Base-by-base conservation (phyloP, 2,888 invertebrate species). In the Drosophila paramelanica region DNA sequence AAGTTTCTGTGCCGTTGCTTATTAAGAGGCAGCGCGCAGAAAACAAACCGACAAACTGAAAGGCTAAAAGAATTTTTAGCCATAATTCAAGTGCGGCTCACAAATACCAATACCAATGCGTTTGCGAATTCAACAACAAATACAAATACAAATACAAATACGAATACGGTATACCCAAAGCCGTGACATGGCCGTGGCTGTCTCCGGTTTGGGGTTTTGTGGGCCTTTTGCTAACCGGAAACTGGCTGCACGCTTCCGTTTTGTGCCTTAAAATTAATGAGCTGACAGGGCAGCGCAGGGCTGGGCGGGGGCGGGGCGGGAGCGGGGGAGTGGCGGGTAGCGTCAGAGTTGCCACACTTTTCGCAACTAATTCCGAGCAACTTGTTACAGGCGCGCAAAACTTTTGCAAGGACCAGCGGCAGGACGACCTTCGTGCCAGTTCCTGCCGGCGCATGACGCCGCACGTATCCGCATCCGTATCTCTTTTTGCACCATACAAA, bases 221-320 rank as follows among this genome's bases (percentile, higher is more conserved):
- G 43, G 45, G 51, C 65, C 74, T 78, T 71, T 73, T 64, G 72
- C 76, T 69, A 87, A 81, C 84, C 85, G 90, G 90, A 89, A 89
- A 80, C 89, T 68, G 85, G 80, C 78, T 89, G 90, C 85, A 89
- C 87, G 90, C 90, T 89, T 89, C 85, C 90, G 90, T 73, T 83
- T 89, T 88, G 67, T 82, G 89, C 87, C 90, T 86, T 65, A 73
- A 89, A 85, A 85, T 85, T 85, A 85, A 85, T 85, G 84, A 85
- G 84, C 90, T 86, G 85, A 71, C 75, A 78, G 78, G 43, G 31
- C 31, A 13, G 31, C 11, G 42, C 17, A 8, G 31, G 36, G 42
- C 25, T 10, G 25, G 11, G 53, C 42, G 2, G 31, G 33, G 1
- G 11, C 14, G 36, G 1, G 17, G 17, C n/a, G n/a, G n/a, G n/a